Evolutionary conservation across 2,113 vertebrate species (phyloP), one percentile per base, ranked within the genome.

Genomic region (Pteronura brasiliensis): DNA sequence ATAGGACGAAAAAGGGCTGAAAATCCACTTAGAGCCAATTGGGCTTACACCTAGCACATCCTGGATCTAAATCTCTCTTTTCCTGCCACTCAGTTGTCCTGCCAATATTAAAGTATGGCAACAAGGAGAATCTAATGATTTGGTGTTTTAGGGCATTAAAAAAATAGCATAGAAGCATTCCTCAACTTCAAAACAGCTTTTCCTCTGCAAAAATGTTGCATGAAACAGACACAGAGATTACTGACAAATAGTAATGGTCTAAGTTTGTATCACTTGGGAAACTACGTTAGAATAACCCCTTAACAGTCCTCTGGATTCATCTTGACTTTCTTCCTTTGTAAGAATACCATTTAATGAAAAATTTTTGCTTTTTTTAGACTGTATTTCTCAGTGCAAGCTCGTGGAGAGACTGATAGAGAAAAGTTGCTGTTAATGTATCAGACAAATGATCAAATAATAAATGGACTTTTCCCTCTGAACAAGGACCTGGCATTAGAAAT

Each of bases 401-500:
- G 99, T 39, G 99, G 99, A 44, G 99, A 99, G 98, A 99, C 99
- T 2, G 99, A 99, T 34, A 99, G 99, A 98, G 99, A 99, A 98
- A 99, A 99, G 97, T 96, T 99, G 98, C 99, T 99, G 84, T 97
- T 99, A 93, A 99, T 99, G n/a, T 99, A 99, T 98, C 99, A 99
- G 98, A 99, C 99, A 91, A 99, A 99, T 79, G 99, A 99, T 97
- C 99, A 99, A 97, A 99, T 99, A 79, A 98, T 99, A 61, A 99
- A 99, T 27, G 99, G 99, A 92, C 99, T 99, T 96, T 99, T 99
- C 97, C 99, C 99, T 1, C 99, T 99, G 97, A 99, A 99, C 99
- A 99, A 99, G 98, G 99, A 99, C 84, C 99, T 99, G 95, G 99
- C 99, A 0, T 96, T 99, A 98, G 99, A 99, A 98, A 98, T 99